Evolutionary conservation across 2,113 vertebrate genomes (phyloP).

Genomic region (Grus americana): DNA sequence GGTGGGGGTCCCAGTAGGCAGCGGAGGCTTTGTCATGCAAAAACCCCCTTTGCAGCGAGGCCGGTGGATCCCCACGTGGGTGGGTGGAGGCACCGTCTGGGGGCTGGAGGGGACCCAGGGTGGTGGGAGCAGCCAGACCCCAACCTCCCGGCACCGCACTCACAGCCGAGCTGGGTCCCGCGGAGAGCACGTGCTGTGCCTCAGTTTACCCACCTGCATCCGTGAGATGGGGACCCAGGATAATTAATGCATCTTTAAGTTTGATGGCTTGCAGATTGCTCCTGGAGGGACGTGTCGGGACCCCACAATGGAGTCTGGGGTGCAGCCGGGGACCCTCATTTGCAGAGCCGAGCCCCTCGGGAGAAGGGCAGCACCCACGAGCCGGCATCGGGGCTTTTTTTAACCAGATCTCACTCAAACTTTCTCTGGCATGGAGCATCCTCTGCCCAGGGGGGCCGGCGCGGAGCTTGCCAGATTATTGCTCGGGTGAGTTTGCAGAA

Average conservation of each 20-base stretch:
- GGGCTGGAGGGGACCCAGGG: not conserved
- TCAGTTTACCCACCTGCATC: slow-evolving; percentile 15
- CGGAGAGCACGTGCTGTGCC: not conserved
- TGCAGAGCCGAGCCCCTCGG: not conserved
- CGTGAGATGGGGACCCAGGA: rapidly evolving
- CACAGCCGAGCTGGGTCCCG: rapidly evolving
- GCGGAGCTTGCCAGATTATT: not conserved
- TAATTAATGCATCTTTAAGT: not conserved
- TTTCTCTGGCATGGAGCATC: not conserved
- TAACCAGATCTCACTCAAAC: not conserved
- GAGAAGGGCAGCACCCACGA: not conserved
- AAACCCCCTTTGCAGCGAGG: not conserved
- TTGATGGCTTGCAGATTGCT: not conserved
- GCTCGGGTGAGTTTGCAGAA: slow-evolving; percentile 44
- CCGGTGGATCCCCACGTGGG: rapidly evolving
- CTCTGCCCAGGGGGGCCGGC: not conserved
- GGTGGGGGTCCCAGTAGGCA: not conserved
- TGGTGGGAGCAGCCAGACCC: not conserved
- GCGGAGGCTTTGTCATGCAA: not conserved
- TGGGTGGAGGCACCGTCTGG: not conserved
- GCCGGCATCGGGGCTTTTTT: not conserved
- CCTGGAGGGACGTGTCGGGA: not conserved
- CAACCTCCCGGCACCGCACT: rapidly evolving
- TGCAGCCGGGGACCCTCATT: not conserved
- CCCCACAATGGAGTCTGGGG: rapidly evolving